phyloP scores from a whole-genome alignment of 2,888 invertebrate species.

The Lordiphosa fenestrarum region DNA sequence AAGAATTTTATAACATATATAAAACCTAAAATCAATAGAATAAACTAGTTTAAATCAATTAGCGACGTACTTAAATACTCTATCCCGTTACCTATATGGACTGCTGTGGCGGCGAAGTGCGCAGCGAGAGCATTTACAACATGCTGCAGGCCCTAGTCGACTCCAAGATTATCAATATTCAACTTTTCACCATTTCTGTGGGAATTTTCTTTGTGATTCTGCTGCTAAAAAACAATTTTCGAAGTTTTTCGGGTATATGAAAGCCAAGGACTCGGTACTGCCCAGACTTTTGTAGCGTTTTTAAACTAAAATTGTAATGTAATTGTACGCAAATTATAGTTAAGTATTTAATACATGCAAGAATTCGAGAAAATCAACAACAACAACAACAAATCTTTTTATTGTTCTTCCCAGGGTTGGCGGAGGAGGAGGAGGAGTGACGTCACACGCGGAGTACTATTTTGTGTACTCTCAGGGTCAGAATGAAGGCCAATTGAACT shows the following conservation, averaged over 20 bases:
- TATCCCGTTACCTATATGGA: slow-evolving; percentile 58
- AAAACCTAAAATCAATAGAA: slow-evolving; percentile 11
- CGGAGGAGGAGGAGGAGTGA: not conserved
- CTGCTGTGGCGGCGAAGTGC: slow-evolving; percentile 75
- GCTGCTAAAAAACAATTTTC: slow-evolving; percentile 77
- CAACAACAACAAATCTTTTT: slow-evolving; percentile 20
- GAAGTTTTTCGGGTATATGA: slow-evolving; percentile 75
- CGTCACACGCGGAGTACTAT: slow-evolving; percentile 1
- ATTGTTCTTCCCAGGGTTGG: slow-evolving; percentile 18
- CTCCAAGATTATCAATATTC: slow-evolving; percentile 77
- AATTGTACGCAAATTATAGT: slow-evolving; percentile 51
- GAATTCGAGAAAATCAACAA: slow-evolving; percentile 33
- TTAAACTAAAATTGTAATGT: slow-evolving; percentile 46
- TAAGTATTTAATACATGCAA: slow-evolving; percentile 40
- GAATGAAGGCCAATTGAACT: slow-evolving; percentile 43
- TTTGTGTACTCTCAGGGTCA: slow-evolving; percentile 25
- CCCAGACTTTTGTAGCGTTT: not conserved
- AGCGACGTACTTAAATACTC: slow-evolving; percentile 26
- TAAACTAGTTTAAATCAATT: slow-evolving; percentile 3
- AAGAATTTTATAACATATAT: slow-evolving; percentile 30
- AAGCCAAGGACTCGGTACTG: slow-evolving; percentile 5
- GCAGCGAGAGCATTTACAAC: slow-evolving; percentile 75
- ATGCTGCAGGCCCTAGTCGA: slow-evolving; percentile 77
- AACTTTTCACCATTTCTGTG: slow-evolving; percentile 77
- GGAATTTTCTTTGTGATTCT: slow-evolving; percentile 77